These are phyloP conservation scores for Eospalax fontanierii DNA, from an alignment of 2,797 vertebrate genomes.

Conservation along the genomic window DNA sequence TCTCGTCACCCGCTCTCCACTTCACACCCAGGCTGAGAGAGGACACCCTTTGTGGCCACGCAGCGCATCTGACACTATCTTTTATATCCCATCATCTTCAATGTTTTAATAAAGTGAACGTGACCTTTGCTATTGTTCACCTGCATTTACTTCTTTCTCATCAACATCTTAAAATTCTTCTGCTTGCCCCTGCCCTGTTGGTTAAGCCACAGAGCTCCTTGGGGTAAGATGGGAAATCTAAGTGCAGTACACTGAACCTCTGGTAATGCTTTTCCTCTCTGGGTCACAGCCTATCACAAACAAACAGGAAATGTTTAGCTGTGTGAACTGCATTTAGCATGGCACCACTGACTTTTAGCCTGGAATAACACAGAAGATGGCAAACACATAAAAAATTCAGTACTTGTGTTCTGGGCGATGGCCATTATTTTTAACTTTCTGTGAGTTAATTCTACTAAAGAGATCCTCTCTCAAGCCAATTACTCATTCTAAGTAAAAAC, in stretches of 20 bases:
- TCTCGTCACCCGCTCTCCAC: constrained; percentile 8
- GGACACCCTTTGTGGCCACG: not conserved
- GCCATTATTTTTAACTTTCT: constrained; percentile 18
- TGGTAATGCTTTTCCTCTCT: not conserved
- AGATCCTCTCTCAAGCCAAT: not conserved
- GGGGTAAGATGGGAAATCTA: not conserved
- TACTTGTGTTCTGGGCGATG: not conserved
- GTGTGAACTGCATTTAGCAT: not conserved
- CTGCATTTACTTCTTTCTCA: not conserved
- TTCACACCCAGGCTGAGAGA: not conserved
- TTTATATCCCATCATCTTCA: not conserved
- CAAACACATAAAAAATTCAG: constrained; percentile 6
- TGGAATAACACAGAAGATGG: not conserved
- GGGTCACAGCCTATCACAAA: not conserved
- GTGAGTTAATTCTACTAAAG: not conserved
- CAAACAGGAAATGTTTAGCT: not conserved
- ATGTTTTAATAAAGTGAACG: not conserved
- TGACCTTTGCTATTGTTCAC: not conserved
- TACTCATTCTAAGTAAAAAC: constrained; percentile 5
- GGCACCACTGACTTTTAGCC: not conserved
- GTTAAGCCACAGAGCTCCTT: not conserved
- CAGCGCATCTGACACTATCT: not conserved
- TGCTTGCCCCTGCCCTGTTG: not conserved
- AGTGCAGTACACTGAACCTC: not conserved
- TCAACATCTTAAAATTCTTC: not conserved